Evolutionary conservation across 2,797 vertebrate genomes (phyloP).

Genomic region (Muscicapa comitata): DNA sequence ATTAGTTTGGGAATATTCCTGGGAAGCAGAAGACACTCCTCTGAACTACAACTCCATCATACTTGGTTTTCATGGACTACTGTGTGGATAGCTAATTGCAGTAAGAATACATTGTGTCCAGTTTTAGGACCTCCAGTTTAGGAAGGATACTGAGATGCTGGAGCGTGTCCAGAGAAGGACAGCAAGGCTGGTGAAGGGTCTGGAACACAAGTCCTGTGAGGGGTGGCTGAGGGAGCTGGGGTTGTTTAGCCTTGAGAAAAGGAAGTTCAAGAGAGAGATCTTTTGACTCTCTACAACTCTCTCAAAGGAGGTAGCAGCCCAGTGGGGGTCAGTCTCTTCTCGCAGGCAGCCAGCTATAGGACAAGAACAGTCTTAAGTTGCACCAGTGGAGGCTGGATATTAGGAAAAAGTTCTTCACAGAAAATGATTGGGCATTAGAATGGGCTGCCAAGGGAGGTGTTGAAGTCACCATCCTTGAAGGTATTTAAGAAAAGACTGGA

Average conservation of each 20-base stretch:
- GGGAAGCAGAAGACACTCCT: neutral
- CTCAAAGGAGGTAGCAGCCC: neutral
- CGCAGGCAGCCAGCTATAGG: no score
- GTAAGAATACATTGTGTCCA: neutral
- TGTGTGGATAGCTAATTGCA: neutral
- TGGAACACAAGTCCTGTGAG: neutral
- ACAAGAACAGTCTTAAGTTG: neutral
- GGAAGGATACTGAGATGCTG: neutral
- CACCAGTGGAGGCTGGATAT: rapidly evolving
- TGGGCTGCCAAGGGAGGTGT: neutral
- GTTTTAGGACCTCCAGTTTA: neutral
- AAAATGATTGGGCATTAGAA: no score
- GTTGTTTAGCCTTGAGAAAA: neutral
- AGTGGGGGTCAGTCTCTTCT: neutral
- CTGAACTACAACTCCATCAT: neutral
- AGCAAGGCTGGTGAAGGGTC: neutral
- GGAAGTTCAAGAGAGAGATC: neutral
- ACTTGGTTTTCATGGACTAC: neutral
- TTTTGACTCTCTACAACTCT: no score
- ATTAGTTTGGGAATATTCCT: neutral
- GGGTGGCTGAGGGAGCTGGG: no score
- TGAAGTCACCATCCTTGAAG: neutral
- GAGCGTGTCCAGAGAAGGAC: neutral
- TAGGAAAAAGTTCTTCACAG: neutral
- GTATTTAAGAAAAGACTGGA: neutral